Percentiles rank a stretch among this genome's conserved stretches.
phyloP scores from a whole-genome alignment of 2,797 vertebrate genomes.

The Parauchenoglanis ngamensis region DNA sequence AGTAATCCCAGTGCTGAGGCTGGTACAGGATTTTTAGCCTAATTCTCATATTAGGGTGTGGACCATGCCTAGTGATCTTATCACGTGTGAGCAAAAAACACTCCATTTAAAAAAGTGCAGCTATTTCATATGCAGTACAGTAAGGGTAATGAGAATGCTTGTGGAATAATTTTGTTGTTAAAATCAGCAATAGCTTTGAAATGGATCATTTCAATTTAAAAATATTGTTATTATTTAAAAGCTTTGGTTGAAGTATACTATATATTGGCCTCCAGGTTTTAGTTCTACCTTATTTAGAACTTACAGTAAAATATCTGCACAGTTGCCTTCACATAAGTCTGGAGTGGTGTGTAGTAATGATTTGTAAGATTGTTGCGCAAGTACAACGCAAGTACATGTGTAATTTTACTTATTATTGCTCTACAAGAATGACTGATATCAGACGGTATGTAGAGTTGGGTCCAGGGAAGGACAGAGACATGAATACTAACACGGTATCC shows the following conservation, averaged over 20 bases:
- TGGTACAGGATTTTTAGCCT: conserved; percentile 17
- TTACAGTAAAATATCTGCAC: neutral
- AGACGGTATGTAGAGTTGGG: neutral
- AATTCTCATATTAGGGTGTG: conserved; percentile 49
- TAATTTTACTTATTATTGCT: neutral
- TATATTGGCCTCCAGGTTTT: neutral
- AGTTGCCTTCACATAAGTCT: neutral
- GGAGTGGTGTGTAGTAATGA: neutral
- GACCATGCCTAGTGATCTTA: neutral
- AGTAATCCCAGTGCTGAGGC: conserved; percentile 28
- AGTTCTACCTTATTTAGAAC: neutral
- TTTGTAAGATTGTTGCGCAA: neutral
- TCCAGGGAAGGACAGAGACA: neutral
- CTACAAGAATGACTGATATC: neutral
- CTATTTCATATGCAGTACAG: neutral
- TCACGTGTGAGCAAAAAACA: neutral
- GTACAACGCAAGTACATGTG: neutral
- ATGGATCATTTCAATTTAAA: neutral
- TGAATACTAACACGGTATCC: neutral
- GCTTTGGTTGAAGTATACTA: neutral
- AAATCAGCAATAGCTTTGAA: neutral
- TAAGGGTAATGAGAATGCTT: neutral
- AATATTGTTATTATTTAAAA: neutral
- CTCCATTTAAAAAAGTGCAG: neutral
- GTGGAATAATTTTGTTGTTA: neutral